phyloP scores from a whole-genome alignment of 2,888 invertebrate genomes.

The Notodonta ziczac region DNA sequence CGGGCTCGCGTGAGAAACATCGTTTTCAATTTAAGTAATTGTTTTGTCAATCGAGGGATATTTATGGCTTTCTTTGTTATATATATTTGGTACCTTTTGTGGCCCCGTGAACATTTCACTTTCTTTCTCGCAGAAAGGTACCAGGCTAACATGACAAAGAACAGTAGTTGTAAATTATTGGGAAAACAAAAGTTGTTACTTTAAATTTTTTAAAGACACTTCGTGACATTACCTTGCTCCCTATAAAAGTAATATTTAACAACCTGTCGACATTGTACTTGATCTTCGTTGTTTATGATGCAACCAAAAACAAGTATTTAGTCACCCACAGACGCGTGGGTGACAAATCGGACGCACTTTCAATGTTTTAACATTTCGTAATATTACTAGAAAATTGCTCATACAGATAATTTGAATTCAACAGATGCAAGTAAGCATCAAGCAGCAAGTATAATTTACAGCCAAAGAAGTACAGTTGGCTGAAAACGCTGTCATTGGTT shows the following conservation, averaged over 20 bases:
- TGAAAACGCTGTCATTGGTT: too few species aligned
- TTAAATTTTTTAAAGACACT: too few species aligned
- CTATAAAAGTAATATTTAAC: neutral
- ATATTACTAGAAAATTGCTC: constrained; percentile 2
- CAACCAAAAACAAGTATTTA: constrained; percentile 4
- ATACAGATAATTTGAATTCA: neutral
- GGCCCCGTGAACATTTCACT: constrained; percentile 35
- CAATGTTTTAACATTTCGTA: neutral
- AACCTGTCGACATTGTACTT: constrained; percentile 1
- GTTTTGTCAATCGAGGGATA: constrained; percentile 60
- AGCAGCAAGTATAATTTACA: too few species aligned
- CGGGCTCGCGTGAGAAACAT: constrained; percentile 50
- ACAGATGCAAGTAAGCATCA: too few species aligned
- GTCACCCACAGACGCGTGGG: neutral
- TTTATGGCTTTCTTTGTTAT: constrained; percentile 46
- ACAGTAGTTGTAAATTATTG: too few species aligned
- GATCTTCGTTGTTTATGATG: neutral
- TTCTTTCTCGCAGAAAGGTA: neutral
- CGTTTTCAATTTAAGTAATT: constrained; percentile 62
- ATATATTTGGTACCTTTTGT: constrained; percentile 29
- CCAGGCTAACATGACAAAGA: too few species aligned
- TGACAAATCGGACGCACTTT: neutral
- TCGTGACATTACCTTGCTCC: neutral
- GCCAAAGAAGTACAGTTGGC: too few species aligned
- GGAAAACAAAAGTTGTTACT: too few species aligned